phyloP scores from a whole-genome alignment of 2,113 vertebrate species.

The Petrocephalus zakoni region DNA sequence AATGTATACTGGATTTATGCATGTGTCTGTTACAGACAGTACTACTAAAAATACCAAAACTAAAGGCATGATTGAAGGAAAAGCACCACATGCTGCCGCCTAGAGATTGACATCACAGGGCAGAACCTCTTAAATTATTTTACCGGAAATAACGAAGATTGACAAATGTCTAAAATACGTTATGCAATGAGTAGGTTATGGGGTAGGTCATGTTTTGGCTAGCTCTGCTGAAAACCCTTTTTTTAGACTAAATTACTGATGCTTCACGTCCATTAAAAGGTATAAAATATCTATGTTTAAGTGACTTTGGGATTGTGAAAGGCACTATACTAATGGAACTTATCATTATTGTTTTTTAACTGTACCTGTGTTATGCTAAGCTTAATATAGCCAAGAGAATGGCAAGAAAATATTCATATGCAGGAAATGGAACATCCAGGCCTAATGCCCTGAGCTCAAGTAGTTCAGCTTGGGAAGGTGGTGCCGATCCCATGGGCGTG shows the following conservation, averaged over 20 bases:
- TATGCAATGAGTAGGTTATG: not conserved
- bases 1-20: not conserved
- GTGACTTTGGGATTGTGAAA: too few species aligned
- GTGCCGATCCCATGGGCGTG: not conserved
- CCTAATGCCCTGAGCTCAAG: not conserved
- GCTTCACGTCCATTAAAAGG: not conserved
- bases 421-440: not conserved
- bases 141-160: not conserved
- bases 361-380: not conserved
- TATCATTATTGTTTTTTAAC: too few species aligned
- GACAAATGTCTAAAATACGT: not conserved
- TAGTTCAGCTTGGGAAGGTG: not conserved
- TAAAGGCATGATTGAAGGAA: not conserved
- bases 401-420: not conserved
- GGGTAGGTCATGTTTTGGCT: not conserved
- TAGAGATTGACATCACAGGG: not conserved
- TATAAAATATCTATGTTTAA: not conserved
- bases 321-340: too few species aligned
- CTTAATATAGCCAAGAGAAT: not conserved
- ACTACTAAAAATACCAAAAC: not conserved
- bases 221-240: not conserved
- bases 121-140: conserved; percentile 1
- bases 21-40: not conserved
- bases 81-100: not conserved
- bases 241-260: not conserved